Evolutionary conservation across 2,113 vertebrate genomes (phyloP).

Genomic region (Phylloscopus trochiloides): DNA sequence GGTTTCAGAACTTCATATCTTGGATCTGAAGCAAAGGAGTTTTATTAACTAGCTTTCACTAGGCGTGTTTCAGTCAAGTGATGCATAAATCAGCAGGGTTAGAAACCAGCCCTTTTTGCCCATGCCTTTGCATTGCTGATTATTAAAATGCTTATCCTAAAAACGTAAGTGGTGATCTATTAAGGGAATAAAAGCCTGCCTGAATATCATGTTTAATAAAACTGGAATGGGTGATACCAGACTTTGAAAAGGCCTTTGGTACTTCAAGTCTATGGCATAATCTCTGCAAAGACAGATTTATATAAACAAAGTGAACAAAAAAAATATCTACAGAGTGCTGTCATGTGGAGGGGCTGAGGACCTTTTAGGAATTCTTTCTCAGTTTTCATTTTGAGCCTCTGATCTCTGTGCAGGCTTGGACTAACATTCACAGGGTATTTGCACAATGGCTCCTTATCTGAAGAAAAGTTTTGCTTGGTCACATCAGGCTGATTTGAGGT

Average conservation of each 20-base stretch:
- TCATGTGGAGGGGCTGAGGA: background rate
- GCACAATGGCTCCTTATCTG: background rate
- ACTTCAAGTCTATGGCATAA: fast-evolving
- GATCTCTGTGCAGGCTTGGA: background rate
- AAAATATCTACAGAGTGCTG: background rate
- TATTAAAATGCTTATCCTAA: background rate
- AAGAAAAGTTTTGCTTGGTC: background rate
- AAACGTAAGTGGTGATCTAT: background rate
- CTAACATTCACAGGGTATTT: background rate
- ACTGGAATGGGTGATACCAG: background rate
- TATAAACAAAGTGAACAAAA: no score
- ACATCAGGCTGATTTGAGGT: background rate
- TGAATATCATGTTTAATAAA: background rate
- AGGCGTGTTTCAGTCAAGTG: background rate
- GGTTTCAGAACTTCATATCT: background rate
- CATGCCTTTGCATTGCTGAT: background rate
- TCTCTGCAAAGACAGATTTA: background rate
- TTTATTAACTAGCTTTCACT: background rate
- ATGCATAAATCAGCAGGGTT: background rate
- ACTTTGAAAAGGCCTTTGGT: background rate
- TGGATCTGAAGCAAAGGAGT: background rate
- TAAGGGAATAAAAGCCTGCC: background rate
- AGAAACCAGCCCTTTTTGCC: background rate
- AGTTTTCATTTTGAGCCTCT: background rate
- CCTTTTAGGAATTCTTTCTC: background rate